Conservation (phyloP, 92 coral and sea anemone species). For the Epizoanthus ramosus region DNA sequence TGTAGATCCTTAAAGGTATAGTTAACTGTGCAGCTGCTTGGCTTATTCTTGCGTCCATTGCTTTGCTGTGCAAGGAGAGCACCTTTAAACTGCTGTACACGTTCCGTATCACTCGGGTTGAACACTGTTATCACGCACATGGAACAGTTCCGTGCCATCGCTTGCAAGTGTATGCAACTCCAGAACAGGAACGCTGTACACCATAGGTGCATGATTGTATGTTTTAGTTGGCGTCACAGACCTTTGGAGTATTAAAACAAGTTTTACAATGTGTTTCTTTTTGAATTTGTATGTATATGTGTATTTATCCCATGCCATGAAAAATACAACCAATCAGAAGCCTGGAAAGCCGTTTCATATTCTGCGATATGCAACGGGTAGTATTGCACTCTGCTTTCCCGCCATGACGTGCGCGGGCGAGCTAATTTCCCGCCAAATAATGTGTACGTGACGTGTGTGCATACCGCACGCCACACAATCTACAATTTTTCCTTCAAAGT, state of each 20-base stretch:
- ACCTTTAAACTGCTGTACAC: conserved; percentile 6
- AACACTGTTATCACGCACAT: conserved; percentile 20
- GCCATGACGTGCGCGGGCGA: too few relatives aligned
- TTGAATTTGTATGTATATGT: too few relatives aligned
- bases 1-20: conserved; percentile 15
- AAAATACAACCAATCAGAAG: too few relatives aligned
- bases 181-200: conserved; percentile 14
- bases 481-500: too few relatives aligned
- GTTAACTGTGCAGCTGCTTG: neutral
- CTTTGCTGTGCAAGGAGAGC: neutral
- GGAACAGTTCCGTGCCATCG: conserved; percentile 6
- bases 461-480: too few relatives aligned
- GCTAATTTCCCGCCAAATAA: too few relatives aligned
- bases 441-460: too few relatives aligned
- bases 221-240: conserved; percentile 1
- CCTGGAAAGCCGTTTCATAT: too few relatives aligned
- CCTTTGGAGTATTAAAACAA: neutral
- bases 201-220: conserved; percentile 7
- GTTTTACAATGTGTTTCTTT: too few relatives aligned
- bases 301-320: too few relatives aligned
- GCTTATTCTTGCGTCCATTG: neutral
- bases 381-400: too few relatives aligned
- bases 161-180: conserved; percentile 2
- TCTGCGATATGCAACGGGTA: too few relatives aligned
- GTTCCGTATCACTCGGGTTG: neutral